Percentiles rank a stretch among this genome's conserved stretches.
Conservation (phyloP, 2,888 invertebrate species). For the Phasia obesa region DNA sequence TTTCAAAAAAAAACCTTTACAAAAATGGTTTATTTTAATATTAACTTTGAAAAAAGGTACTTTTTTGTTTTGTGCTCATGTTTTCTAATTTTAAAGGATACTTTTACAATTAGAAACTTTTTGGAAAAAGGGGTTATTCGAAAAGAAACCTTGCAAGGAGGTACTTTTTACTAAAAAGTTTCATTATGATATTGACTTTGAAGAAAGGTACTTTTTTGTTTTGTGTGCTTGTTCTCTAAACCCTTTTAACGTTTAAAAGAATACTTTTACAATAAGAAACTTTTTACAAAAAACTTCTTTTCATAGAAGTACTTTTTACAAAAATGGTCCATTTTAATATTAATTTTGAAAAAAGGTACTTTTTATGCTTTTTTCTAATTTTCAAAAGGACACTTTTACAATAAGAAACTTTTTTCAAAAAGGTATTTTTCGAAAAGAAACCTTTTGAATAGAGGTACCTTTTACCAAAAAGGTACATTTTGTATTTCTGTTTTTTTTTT, state of each 20-base stretch:
- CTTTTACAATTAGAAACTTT: not conserved
- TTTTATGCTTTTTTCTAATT: too few species aligned
- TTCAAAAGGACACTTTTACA: not conserved
- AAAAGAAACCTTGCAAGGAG: too few species aligned
- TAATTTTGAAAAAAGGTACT: not conserved
- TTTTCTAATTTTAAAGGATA: not conserved
- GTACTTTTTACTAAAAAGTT: not conserved
- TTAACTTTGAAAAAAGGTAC: not conserved
- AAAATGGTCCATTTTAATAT: not conserved
- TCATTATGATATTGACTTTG: not conserved
- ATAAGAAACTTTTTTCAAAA: not conserved
- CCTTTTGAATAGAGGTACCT: too few species aligned
- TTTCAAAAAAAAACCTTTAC: not conserved
- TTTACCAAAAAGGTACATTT: not conserved
- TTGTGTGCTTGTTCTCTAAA: too few species aligned
- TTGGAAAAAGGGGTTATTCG: too few species aligned
- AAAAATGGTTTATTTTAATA: not conserved
- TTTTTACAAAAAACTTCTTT: not conserved
- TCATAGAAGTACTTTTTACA: not conserved
- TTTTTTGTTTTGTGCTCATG: too few species aligned
- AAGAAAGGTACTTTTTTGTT: too few species aligned
- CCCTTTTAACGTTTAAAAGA: too few species aligned
- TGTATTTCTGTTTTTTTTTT: too few species aligned
- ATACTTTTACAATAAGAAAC: not conserved
- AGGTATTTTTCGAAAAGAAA: not conserved